These are phyloP conservation scores for Pantala flavescens DNA, from an alignment of 1,140 invertebrate species.

Conservation along the genomic window DNA sequence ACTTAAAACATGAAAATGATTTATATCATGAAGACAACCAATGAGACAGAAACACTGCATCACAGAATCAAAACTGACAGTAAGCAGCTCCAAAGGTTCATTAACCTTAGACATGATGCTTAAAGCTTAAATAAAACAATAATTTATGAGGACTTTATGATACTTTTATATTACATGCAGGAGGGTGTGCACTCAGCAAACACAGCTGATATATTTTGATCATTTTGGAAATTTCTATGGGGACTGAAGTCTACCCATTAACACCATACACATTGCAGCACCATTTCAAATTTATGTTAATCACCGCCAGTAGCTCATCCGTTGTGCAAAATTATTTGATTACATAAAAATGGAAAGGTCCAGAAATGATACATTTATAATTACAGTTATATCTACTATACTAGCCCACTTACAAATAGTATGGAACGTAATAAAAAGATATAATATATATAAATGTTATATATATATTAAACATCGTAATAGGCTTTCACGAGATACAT, in stretches of 20 bases:
- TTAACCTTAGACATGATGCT: not conserved
- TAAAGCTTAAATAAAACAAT: not conserved
- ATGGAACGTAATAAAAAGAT: not conserved
- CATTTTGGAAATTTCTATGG: not conserved
- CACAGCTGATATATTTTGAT: not conserved
- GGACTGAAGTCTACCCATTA: not conserved
- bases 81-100: not conserved
- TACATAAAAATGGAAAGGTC: not conserved
- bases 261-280: slow-evolving; percentile 1
- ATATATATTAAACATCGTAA: not conserved
- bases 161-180: not conserved
- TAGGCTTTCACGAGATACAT: not conserved
- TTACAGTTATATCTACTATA: not conserved
- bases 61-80: not conserved
- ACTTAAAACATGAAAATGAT: not conserved
- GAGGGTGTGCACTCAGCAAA: slow-evolving; percentile 3
- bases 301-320: not conserved
- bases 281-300: not conserved
- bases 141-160: not conserved
- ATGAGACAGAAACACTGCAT: not conserved
- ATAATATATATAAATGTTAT: not conserved
- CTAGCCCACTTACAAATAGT: not conserved
- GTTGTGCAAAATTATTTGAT: not conserved
- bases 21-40: not conserved
- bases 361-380: not conserved